Evolutionary conservation across 37 sponge, comb jelly and placozoan genomes (phyloP), one percentile per base, ranked within the genome.

Genomic region (Theonella swinhoei): DNA sequence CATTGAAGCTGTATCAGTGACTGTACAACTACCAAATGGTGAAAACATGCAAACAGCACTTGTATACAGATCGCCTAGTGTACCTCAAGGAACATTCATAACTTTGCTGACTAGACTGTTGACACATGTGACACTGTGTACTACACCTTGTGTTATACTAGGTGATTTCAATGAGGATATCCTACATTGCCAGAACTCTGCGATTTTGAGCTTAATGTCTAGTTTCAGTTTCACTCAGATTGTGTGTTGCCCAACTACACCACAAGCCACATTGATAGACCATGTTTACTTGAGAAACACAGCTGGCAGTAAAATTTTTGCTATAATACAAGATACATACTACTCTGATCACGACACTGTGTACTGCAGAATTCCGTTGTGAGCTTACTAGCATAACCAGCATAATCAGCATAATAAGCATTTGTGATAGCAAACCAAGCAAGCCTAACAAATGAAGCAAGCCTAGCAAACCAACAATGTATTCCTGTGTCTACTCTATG

Each of bases 11-110:
- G 54, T 47, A 47, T 47, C 54, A 47, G 54, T 14, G 7, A 81
- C 37, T 5, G 9, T 43, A 20, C 5, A 40, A 14, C 23, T 70
- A 59, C 39, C 61, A 24, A 32, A 71, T 71, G 39, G 8, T 59
- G 9, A 5, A 20, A 25, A 34, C 20, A 14, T 81, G 30, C 72
- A 71, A 43, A 47, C 70, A 23, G 62, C 61, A 70, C 33, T 81
- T 31, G 31, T 81, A 5, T 81, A 81, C 47, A 70, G 82, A 35
- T 81, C 82, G 4, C 82, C 82, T 35, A 70, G 26, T 70, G 72
- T 47, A 31, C 58, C 82, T 32, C 2, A 58, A 33, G 26, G 4
- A 54, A 2, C n/a, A 3, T 58, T 70, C 1, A 3, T 68, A 4
- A 70, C 11, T 29, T 29, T 60, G 14, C 19, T 81, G 39, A 68